Base-by-base conservation (phyloP, 2,888 invertebrate species). In the Eubasilissa splendida region DNA sequence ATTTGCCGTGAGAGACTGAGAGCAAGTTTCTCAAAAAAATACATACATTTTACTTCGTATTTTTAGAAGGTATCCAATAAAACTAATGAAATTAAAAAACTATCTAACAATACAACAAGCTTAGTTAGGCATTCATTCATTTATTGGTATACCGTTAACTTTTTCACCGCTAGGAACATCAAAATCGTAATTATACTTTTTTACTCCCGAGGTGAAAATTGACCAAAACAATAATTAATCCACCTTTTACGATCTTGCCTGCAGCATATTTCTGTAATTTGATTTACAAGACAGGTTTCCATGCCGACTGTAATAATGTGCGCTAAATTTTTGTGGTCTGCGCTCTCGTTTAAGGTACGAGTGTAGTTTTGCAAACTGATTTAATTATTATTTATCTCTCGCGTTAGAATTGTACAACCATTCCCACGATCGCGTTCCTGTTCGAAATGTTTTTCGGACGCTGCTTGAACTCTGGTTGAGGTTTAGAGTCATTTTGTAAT, bases 141-240 rank as follows among this genome's bases (percentile, higher is more conserved):
- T 1, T 42, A 42, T 33, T 66, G 33, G 2, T 11, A 42, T 12
- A 66, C 65, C 65, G 65, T 66, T 66, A 66, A 42, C 42, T 10
- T 66, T 4, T 66, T 66, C 42, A 33, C n/a, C 11, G 42, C 11
- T 1, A n/a, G 50, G 4, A 66, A 50, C 50, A 8, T n/a, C 50
- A 33, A 66, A 11, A 22, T 42, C 52, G 50, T 66, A 66, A 66
- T 66, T 68, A 50, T 50, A 2, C 42, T 68, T 68, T 66, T 66
- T 66, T 68, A n/a, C 42, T n/a, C n/a, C 12, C 2, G 50, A 8
- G n/a, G 50, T 50, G 4, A 66, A 66, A 50, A 52, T 52, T 52
- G 68, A 50, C 42, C 60, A 33, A 12, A 33, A 63, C 31, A 33
- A 63, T 63, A 63, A 63, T 63, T 12, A 63, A 7, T 63, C 63